A percentile compares a stretch with the other conserved stretches of the same genome.
These are phyloP conservation scores for Drosophila picticornis DNA, from an alignment of 2,888 invertebrate genomes.

Conservation along the genomic window DNA sequence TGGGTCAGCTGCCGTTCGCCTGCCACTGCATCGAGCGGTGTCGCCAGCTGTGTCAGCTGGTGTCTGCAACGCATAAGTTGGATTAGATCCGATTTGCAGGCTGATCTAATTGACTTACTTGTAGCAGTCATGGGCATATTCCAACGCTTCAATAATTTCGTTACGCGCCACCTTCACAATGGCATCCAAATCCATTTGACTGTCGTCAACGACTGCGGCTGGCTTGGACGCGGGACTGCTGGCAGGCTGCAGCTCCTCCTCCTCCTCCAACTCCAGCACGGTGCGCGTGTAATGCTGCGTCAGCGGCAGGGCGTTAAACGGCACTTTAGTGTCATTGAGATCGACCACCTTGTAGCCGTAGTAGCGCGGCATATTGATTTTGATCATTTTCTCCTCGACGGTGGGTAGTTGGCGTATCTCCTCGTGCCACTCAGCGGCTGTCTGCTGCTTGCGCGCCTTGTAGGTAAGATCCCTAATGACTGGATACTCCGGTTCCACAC, in stretches of 20 bases:
- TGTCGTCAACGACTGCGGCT: background rate
- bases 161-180: slow-evolving; percentile 61
- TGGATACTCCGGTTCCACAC: slow-evolving; percentile 77
- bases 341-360: slow-evolving; percentile 91
- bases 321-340: slow-evolving; percentile 87
- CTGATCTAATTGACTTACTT: slow-evolving; percentile 54
- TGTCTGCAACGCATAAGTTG: slow-evolving; percentile 22
- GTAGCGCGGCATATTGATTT: slow-evolving; percentile 92
- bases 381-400: slow-evolving; percentile 93
- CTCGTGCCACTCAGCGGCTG: slow-evolving; percentile 86
- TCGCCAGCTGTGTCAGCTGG: slow-evolving; percentile 26
- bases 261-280: slow-evolving; percentile 87
- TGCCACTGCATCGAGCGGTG: slow-evolving; percentile 34
- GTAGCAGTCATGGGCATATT: slow-evolving; percentile 73
- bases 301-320: slow-evolving; percentile 90
- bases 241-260: slow-evolving; percentile 27
- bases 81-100: background rate
- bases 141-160: slow-evolving; percentile 80
- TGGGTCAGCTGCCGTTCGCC: slow-evolving; percentile 75
- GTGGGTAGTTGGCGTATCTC: slow-evolving; percentile 89
- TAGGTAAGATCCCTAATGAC: slow-evolving; percentile 86
- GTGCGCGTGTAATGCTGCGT: slow-evolving; percentile 93
- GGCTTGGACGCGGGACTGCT: slow-evolving; percentile 40
- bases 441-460: slow-evolving; percentile 86
- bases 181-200: slow-evolving; percentile 40